Conservation (phyloP, 2,797 vertebrate species). For the Urocyon cinereoargenteus region DNA sequence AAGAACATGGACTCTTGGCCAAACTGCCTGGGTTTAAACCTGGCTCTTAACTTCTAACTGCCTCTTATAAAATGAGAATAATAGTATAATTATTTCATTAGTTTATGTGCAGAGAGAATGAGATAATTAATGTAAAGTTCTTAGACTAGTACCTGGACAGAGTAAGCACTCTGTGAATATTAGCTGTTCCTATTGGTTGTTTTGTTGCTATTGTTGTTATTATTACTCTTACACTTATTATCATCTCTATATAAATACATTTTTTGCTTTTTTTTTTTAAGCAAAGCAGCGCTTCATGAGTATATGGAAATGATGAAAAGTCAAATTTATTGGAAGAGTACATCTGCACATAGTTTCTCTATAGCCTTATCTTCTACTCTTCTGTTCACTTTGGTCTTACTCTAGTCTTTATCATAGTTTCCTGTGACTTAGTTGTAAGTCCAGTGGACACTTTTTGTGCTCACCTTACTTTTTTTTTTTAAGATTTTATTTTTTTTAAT, state of each 20-base stretch:
- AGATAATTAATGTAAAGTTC: slow-evolving; percentile 9
- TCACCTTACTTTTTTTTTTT: background rate
- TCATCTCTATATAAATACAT: background rate
- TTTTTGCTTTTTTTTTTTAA: background rate
- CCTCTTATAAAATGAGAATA: slow-evolving; percentile 53
- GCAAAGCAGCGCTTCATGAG: slow-evolving; percentile 10
- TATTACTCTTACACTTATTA: background rate
- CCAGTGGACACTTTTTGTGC: background rate
- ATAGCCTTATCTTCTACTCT: background rate
- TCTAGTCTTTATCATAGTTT: background rate
- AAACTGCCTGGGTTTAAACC: slow-evolving; percentile 27
- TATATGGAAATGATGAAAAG: background rate
- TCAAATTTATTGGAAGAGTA: background rate
- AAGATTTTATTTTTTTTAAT: too few relatives aligned
- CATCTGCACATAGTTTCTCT: slow-evolving; percentile 1
- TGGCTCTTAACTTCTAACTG: slow-evolving; percentile 53
- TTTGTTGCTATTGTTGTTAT: background rate
- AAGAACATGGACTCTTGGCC: background rate
- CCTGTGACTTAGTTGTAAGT: background rate
- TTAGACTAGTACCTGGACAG: slow-evolving; percentile 36
- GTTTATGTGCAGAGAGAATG: slow-evolving; percentile 54
- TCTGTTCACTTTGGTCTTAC: background rate
- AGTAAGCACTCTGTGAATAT: slow-evolving; percentile 49
- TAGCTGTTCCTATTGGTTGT: background rate
- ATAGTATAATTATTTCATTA: background rate